A percentile compares a stretch with the other conserved stretches of the same genome.
These are phyloP conservation scores for Zosterops borbonicus DNA, from an alignment of 2,113 vertebrate genomes.

Conservation along the genomic window DNA sequence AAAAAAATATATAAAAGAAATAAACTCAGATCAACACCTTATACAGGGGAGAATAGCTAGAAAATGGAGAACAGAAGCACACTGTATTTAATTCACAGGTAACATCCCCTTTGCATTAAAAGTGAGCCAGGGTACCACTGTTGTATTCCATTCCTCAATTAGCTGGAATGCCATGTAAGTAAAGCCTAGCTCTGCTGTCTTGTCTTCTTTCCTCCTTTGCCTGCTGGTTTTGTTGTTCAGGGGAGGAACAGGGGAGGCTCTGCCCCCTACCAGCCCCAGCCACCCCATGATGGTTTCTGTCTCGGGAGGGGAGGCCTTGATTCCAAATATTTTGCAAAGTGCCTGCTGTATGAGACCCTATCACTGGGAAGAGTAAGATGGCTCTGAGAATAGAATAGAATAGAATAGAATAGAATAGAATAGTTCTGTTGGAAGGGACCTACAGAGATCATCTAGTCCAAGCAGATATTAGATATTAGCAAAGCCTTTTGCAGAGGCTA, in stretches of 20 bases:
- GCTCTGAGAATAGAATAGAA: not conserved
- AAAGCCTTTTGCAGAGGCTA: not conserved
- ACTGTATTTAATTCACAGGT: not conserved
- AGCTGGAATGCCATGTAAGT: not conserved
- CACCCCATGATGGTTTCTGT: not conserved
- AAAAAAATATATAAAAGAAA: not conserved
- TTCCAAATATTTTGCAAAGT: not conserved
- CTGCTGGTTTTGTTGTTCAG: not conserved
- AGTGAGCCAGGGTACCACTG: not conserved
- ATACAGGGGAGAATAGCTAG: not conserved
- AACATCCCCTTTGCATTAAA: not conserved
- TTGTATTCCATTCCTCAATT: not conserved
- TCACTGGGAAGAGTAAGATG: not conserved
- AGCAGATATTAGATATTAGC: not conserved
- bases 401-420: not conserved
- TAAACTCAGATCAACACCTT: not conserved
- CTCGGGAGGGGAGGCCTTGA: not conserved
- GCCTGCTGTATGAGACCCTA: not conserved
- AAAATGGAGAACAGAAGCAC: not conserved
- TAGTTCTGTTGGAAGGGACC: not conserved
- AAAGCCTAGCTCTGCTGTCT: not conserved
- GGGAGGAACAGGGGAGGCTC: not conserved
- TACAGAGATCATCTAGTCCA: not conserved
- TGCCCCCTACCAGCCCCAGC: not conserved
- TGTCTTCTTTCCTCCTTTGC: not conserved